A percentile compares a stretch with the other conserved stretches of the same genome.
Conservation (phyloP, 2,888 invertebrate genomes). For the Microctonus brassicae region DNA sequence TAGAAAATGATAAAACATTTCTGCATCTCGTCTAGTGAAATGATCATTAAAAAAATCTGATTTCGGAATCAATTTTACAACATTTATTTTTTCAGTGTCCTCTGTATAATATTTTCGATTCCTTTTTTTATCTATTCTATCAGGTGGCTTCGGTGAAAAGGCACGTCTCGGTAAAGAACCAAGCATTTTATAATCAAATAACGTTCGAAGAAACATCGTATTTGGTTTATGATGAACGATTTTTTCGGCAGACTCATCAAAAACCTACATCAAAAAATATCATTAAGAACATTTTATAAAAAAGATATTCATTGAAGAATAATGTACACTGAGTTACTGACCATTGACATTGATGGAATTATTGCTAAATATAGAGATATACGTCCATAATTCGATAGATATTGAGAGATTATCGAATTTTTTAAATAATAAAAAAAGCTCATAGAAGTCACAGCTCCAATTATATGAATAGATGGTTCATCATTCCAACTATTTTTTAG, state of each 20-base stretch:
- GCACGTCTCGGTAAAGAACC: constrained; percentile 70
- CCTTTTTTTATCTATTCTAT: constrained; percentile 57
- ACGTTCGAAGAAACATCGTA: constrained; percentile 71
- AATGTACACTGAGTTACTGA: constrained; percentile 62
- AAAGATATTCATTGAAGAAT: neutral
- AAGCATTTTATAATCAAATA: constrained; percentile 77
- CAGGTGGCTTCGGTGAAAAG: constrained; percentile 75
- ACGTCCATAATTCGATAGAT: constrained; percentile 73
- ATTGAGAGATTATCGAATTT: constrained; percentile 74
- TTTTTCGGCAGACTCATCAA: neutral
- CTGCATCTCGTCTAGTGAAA: constrained; percentile 71
- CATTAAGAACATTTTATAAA: neutral
- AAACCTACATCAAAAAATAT: constrained; percentile 35
- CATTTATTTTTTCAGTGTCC: constrained; percentile 74
- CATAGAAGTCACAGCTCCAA: constrained; percentile 74
- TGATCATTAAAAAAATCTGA: constrained; percentile 67
- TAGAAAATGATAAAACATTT: constrained; percentile 80
- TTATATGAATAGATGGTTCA: constrained; percentile 73
- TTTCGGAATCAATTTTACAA: constrained; percentile 78
- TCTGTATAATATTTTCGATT: neutral
- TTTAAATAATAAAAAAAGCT: constrained; percentile 77
- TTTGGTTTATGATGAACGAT: constrained; percentile 18
- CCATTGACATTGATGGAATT: constrained; percentile 75
- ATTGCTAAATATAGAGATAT: constrained; percentile 76
- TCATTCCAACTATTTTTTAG: constrained; percentile 70